Base-by-base conservation (phyloP, 1,140 invertebrate genomes). In the Stegodyphus mimosarum region DNA sequence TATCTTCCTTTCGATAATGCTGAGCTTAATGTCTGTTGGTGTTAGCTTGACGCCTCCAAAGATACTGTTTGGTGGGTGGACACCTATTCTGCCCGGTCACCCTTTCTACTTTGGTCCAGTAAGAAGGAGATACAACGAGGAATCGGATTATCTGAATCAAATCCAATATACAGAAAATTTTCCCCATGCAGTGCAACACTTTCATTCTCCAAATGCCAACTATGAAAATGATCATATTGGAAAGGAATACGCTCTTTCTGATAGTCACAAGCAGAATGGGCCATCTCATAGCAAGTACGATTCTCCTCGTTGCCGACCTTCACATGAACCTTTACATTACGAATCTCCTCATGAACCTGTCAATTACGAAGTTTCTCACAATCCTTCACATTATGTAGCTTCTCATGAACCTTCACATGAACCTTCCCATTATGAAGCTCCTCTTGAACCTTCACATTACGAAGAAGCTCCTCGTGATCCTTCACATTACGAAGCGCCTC, bases 61-160 rank as follows among this genome's bases (percentile, higher is more conserved):
- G 72, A 86, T 87, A 13, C 55, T 76, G 9, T 87, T 83, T 33
- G 86, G 86, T n/a, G 86, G 86, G 13, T 87, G 86, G 86, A 87
- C 17, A 33, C 86, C 86, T 17, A 87, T 87, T 63, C 64, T 87
- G 15, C 86, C 86, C 10, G 86, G 86, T 6, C 84, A 86, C 49
- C 84, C 84, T 51, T 86, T 79, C 71, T 75, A 51, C 55, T 86
- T 86, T 33, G 76, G 70, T n/a, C 17, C 48, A 18, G 17, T 13
- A 52, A 86, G 64, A 48, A 53, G 15, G 5, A 76, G 69, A 50
- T 17, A 74, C 11, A 33, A 69, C 6, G 64, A 67, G 9, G 10
- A 67, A 7, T 17, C 17, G 7, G 7, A 15, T 69, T 9, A 75
- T 0, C 50, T 67, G 48, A 10, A 83, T 67, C 60, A 53, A 49